These are phyloP conservation scores for Bungarus multicinctus DNA, from an alignment of 2,113 vertebrate genomes.

Conservation along the genomic window DNA sequence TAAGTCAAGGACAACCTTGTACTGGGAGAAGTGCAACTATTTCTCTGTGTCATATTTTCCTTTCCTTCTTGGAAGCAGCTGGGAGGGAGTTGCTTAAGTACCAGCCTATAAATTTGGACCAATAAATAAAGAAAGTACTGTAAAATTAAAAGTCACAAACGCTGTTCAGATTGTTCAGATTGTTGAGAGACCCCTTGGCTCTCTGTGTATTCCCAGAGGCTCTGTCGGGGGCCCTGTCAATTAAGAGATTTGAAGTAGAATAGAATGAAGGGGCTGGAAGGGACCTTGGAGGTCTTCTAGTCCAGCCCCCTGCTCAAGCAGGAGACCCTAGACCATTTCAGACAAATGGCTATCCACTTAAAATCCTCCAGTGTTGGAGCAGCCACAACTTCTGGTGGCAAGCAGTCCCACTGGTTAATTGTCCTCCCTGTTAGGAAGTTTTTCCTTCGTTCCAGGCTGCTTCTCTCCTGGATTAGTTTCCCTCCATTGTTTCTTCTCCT, in stretches of 20 bases:
- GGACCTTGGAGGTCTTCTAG: no score
- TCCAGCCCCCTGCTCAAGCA: no score
- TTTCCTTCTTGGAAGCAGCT: not conserved
- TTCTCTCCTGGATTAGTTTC: no score
- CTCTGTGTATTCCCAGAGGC: not conserved
- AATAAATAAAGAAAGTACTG: not conserved
- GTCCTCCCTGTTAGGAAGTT: no score
- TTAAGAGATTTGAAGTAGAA: not conserved
- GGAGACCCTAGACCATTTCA: no score
- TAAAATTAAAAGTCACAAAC: not conserved
- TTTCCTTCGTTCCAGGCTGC: no score
- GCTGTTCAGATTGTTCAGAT: not conserved
- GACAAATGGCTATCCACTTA: no score
- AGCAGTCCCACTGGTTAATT: no score
- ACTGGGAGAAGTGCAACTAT: not conserved
- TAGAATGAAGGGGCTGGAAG: no score
- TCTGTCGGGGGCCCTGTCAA: not conserved
- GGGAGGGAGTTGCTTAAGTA: not conserved
- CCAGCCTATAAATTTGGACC: not conserved
- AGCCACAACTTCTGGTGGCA: no score
- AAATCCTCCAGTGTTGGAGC: no score
- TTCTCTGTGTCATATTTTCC: not conserved
- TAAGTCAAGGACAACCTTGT: not conserved
- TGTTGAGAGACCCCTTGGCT: rapidly evolving
- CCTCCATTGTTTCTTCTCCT: no score